Base-by-base conservation (phyloP, 2,888 invertebrate species). In the Asteroscopus sphinx region DNA sequence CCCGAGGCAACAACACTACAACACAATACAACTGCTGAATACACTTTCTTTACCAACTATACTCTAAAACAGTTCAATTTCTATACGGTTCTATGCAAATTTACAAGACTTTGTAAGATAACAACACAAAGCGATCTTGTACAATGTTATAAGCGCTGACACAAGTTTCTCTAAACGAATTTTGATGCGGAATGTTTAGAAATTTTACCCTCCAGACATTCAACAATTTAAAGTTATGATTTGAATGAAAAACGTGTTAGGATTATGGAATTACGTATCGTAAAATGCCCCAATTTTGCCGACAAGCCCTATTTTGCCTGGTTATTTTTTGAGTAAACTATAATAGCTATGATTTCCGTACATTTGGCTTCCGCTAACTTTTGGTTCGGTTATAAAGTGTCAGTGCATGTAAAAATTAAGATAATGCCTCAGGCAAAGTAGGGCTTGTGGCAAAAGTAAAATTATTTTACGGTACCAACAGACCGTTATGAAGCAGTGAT, bases 1-100 rank as follows among this genome's bases (percentile, higher is more conserved):
- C 41, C 30, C 4, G 11, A 9, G 33, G 44, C 8, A n/a, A 21
- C 21, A 21, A 21, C 21, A 21, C 21, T 21, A 21, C 30, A 32
- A 15, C 12, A 25, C 15, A 7, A 9, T 15, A 37, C 12, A 7
- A 39, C 12, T 11, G 9, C 26, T 15, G 17, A 33, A 17, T 35
- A 28, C 11, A 33, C 9, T 11, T 30, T 30, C 17, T 3, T 28
- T 25, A 17, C 0, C 1, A 33, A 41, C 40, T 45, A 28, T 30
- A 33, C 51, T 64, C 8, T 41, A 16, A 61, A 64, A 61, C 37
- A 26, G 28, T 61, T 68, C 32, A 48, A 68, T 32, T 62, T 48
- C 28, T 41, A 44, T 47, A 44, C 44, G 9, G 53, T 51, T 41
- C 40, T 28, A 54, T 65, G 61, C 28, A 54, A 65, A 68, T 62